Evolutionary conservation across 2,113 vertebrate species (phyloP).

Genomic region (Lethenteron camtschaticum): DNA sequence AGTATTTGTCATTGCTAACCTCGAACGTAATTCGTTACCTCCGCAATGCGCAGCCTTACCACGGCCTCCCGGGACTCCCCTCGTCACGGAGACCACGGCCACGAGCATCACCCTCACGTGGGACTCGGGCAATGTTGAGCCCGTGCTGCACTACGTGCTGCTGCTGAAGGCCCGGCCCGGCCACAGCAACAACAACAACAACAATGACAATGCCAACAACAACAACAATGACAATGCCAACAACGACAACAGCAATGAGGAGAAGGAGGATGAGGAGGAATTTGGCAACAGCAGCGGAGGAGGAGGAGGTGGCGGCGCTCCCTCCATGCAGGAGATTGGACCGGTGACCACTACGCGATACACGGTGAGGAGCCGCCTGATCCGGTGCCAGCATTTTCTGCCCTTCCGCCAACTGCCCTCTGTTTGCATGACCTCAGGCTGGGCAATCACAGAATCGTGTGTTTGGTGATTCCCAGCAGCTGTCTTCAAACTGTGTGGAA

Average conservation of each 20-base stretch:
- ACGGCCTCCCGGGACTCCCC: slow-evolving; percentile 67
- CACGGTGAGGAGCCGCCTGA: slow-evolving; percentile 28
- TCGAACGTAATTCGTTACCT: no score
- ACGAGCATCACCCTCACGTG: slow-evolving; percentile 96
- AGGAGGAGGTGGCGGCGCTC: no score
- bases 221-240: slow-evolving; percentile 94
- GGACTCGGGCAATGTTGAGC: slow-evolving; percentile 93
- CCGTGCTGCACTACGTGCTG: slow-evolving; percentile 77
- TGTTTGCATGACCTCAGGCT: no score
- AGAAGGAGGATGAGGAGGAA: no score
- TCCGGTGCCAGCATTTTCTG: no score
- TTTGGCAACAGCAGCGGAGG: no score
- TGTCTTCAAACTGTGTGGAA: no score
- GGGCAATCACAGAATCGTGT: no score
- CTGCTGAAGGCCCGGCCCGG: slow-evolving; percentile 69
- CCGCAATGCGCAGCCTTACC: slow-evolving; percentile 43
- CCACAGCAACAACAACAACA: slow-evolving; percentile 46
- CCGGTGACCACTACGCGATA: slow-evolving; percentile 94
- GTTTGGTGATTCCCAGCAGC: no score
- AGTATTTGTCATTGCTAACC: no score
- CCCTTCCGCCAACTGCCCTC: no score
- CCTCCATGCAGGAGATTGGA: slow-evolving; percentile 47
- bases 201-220: slow-evolving; percentile 82
- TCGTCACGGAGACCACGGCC: slow-evolving; percentile 87
- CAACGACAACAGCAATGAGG: slow-evolving; percentile 55